These are phyloP conservation scores for Drosophila grimshawi DNA, from an alignment of 1,140 invertebrate species.

Conservation along the genomic window DNA sequence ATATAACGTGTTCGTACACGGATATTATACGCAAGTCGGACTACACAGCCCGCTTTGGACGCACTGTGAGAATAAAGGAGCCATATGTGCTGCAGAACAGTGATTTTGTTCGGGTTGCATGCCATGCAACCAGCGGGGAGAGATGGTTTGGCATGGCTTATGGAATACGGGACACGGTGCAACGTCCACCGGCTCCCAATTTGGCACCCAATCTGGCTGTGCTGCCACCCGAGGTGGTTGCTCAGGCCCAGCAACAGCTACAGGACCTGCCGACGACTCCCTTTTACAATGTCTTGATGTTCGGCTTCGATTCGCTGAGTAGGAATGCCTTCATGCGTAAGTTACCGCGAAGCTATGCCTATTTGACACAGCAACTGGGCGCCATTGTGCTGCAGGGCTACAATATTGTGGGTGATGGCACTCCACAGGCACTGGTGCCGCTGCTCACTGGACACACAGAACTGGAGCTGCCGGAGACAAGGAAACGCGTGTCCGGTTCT, in stretches of 20 bases:
- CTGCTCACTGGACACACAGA: conserved; percentile 96
- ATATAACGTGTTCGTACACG: conserved; percentile 86
- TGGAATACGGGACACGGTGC: conserved; percentile 73
- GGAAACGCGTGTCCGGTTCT: conserved; percentile 88
- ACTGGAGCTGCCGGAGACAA: conserved; percentile 93
- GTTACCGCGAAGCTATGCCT: conserved; percentile 92
- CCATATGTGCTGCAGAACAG: conserved; percentile 87
- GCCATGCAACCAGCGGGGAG: conserved; percentile 85
- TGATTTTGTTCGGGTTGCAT: conserved; percentile 88
- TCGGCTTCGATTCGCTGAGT: conserved; percentile 96
- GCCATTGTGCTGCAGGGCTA: conserved; percentile 91
- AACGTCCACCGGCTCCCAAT: conserved; percentile 47
- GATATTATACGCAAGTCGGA: conserved; percentile 88
- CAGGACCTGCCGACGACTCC: conserved; percentile 58
- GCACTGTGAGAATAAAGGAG: conserved; percentile 85
- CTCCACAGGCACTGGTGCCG: conserved; percentile 95
- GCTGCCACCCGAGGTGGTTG: conserved; percentile 55
- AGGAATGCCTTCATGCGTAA: conserved; percentile 94
- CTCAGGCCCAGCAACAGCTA: conserved; percentile 61
- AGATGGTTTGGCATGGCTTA: conserved; percentile 81
- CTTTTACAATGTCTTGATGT: conserved; percentile 91
- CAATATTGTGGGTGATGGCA: conserved; percentile 97
- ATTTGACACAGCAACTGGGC: conserved; percentile 89
- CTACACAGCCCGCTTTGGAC: conserved; percentile 85
- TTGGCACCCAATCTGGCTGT: conserved; percentile 61